Conservation (phyloP, 1,140 invertebrate genomes). For the Rhopalosiphum padi region DNA sequence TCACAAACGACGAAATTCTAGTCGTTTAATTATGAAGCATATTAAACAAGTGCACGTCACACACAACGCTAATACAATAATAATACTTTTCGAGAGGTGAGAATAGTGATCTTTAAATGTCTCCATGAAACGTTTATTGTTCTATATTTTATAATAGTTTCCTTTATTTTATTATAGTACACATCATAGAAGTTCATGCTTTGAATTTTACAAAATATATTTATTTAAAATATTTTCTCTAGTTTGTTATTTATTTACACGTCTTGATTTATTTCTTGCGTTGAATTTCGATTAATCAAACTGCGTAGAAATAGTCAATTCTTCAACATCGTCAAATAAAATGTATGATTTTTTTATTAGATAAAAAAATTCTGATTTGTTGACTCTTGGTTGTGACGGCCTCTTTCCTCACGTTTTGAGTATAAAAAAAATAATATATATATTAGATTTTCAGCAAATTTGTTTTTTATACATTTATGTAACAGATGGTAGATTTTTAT, state of each 20-base stretch:
- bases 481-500: neutral
- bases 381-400: neutral
- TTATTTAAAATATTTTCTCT: slow-evolving; percentile 5
- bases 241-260: slow-evolving; percentile 9
- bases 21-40: too few species aligned
- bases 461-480: neutral
- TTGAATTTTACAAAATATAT: slow-evolving; percentile 17
- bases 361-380: neutral
- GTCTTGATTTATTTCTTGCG: neutral
- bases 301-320: neutral
- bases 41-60: too few species aligned
- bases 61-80: neutral
- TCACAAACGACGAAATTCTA: too few species aligned
- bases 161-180: neutral
- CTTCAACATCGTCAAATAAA: neutral
- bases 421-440: neutral
- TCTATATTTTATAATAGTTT: neutral
- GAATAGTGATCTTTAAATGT: neutral
- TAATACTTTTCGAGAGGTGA: neutral
- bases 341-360: neutral
- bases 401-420: neutral
- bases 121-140: neutral
- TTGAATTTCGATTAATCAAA: neutral
- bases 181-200: neutral
- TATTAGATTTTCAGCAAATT: neutral